Base-by-base conservation (phyloP, 30 jellyfish, hydroid and myxozoan species). In the Sanderia malayensis region DNA sequence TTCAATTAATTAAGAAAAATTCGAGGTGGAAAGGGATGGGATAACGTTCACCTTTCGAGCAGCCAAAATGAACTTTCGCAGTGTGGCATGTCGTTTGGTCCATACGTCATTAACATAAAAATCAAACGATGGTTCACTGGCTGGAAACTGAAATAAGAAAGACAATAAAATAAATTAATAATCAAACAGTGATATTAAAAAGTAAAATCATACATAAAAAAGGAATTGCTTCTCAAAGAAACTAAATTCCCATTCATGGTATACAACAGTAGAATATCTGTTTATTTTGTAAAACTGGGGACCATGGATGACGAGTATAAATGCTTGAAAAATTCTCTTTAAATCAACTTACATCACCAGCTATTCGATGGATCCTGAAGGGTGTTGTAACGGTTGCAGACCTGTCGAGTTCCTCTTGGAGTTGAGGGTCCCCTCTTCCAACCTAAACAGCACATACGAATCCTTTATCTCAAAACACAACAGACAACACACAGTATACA, bases 41-140 rank as follows among this genome's bases (percentile, higher is more conserved):
- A n/a, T 8, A 6, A 15, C 64, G 24, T 17, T 20, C 27, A 89
- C 97, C 92, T 89, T 81, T 58, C 97, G 73, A 1, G 93, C 95
- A 4, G 97, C 95, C 64, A 81, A 95, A 55, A 81, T 71, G 55
- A 89, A 89, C 60, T 53, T 75, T 26, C 67, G 60, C 24, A 89
- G 72, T 2, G 81, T 64, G 19, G 81, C 19, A 58, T 82, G 88
- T 18, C 97, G 73, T 45, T 76, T 73, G 6, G 49, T 57, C 97
- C 97, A 89, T 13, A 65, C 84, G 58, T 89, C 88, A 46, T 75
- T 89, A 31, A 70, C 82, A 53, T 81, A 78, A 27, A 82, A 55
- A 77, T 76, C 93, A 53, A 89, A 89, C 20, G 95, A 33, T 32
- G 95, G 95, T 25, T 34, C 60, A n/a, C 22, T 85, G 7, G 76